Evolutionary conservation across 2,113 vertebrate genomes (phyloP), one percentile per base, ranked within the genome.

Genomic region (Chlamydotis undulata): DNA sequence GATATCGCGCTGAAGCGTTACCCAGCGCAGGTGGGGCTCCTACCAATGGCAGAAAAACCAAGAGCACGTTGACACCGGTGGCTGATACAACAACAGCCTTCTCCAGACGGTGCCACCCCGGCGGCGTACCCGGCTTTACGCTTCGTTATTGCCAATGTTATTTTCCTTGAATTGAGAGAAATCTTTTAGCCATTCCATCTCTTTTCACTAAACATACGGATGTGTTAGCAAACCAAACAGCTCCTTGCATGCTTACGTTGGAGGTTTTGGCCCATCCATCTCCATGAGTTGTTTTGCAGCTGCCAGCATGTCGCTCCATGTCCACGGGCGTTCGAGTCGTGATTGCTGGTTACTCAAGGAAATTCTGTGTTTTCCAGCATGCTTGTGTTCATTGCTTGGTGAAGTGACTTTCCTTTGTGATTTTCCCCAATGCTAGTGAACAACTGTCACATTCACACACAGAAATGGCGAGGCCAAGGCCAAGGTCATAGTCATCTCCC

Each of bases 111-210:
- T 50, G 4, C 52, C 23, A 5, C 21, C 29, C 17, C 6, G 8
- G 26, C 2, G 0, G 33, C 29, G 8, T 69, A 7, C 9, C 1
- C 14, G 50, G 26, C 86, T 33, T 28, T 12, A 22, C 6, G 79
- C 92, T 81, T 41, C 4, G 0, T 14, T 37, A n/a, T 56, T 69
- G 59, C 81, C 52, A 3, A 21, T 12, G 80, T 47, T 60, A 5
- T 86, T 97, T 97, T 97, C 96, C 97, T 96, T 97, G 96, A 97
- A 96, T 35, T 97, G 95, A 96, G 78, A 90, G 84, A 64, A 95
- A 41, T 64, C 43, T 10, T 52, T 53, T 41, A 22, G 61, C 71
- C 14, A 1, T 64, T 73, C 19, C 50, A 3, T 28, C 87, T 68
- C 77, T 31, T 53, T 29, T 10, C 35, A 28, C 55, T 18, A 24